Percentiles rank a stretch among this genome's conserved stretches.
These are phyloP conservation scores for Cherax quadricarinatus DNA, from an alignment of 1,140 invertebrate genomes.

Conservation along the genomic window DNA sequence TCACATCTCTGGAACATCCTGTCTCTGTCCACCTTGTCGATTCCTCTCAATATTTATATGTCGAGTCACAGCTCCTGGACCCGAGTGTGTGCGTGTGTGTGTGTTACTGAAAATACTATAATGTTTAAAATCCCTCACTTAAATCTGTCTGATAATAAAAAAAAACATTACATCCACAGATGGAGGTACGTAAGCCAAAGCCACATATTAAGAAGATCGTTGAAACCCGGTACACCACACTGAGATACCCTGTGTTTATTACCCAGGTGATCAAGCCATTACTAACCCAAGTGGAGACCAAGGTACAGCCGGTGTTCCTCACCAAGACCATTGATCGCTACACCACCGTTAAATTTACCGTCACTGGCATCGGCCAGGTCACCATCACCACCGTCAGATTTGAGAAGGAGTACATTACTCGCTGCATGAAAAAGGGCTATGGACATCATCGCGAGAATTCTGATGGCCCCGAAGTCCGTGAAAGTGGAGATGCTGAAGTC, in stretches of 20 bases:
- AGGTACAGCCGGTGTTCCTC: conserved; percentile 71
- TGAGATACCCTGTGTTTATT: conserved; percentile 72
- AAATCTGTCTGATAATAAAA: no score
- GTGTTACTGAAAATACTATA: no score
- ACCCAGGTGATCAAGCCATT: conserved; percentile 72
- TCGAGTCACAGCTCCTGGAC: no score
- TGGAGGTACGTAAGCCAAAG: conserved; percentile 70
- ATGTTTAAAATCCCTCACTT: no score
- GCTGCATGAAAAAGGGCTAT: conserved; percentile 72
- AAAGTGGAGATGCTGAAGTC: neutral
- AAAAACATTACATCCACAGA: conserved; percentile 9
- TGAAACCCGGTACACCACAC: conserved; percentile 72
- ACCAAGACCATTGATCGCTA: conserved; percentile 72
- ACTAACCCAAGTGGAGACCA: conserved; percentile 72
- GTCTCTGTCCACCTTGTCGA: no score
- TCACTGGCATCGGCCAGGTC: conserved; percentile 72
- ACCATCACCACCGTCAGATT: conserved; percentile 71
- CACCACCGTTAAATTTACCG: conserved; percentile 72
- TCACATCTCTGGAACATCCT: no score
- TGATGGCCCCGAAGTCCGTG: conserved; percentile 34
- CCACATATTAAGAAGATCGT: conserved; percentile 70
- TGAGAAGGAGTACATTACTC: conserved; percentile 73
- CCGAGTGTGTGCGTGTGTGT: no score
- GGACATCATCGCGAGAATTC: conserved; percentile 48
- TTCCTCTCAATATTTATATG: no score